Conservation (phyloP, 1,140 invertebrate species). For the Lepidurus apus region DNA sequence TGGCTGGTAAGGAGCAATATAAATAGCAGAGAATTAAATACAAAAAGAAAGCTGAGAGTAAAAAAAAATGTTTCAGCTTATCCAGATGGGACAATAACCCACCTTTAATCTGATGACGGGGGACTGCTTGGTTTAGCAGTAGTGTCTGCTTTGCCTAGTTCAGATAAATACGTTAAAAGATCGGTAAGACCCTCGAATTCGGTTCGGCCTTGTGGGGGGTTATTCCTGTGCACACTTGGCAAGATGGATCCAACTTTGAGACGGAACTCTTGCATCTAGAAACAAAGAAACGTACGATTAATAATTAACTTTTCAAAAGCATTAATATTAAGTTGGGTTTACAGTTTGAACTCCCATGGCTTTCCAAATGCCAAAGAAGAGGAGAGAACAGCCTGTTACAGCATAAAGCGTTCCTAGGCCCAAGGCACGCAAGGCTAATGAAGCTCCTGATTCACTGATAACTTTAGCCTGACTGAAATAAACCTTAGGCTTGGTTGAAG, state of each 20-base stretch:
- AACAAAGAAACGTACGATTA: slow-evolving; percentile 27
- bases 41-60: no score
- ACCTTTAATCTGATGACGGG: background rate
- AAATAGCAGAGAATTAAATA: no score
- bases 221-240: slow-evolving; percentile 70
- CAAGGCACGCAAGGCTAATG: slow-evolving; percentile 72
- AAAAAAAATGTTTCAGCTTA: no score
- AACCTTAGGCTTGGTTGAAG: background rate
- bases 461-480: background rate
- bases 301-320: background rate
- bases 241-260: slow-evolving; percentile 52
- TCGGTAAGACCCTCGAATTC: slow-evolving; percentile 79
- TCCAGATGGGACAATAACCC: no score
- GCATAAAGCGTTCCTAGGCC: slow-evolving; percentile 83
- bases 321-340: slow-evolving; percentile 38
- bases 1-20: no score
- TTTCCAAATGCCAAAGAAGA: slow-evolving; percentile 84
- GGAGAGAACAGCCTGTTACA: slow-evolving; percentile 66
- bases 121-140: slow-evolving; percentile 23
- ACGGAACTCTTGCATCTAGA: slow-evolving; percentile 49
- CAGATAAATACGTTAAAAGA: slow-evolving; percentile 63
- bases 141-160: slow-evolving; percentile 26
- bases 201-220: slow-evolving; percentile 72
- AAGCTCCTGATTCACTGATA: slow-evolving; percentile 60
- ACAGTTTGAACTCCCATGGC: slow-evolving; percentile 74